Evolutionary conservation across 2,113 vertebrate species (phyloP).

Genomic region (Aptenodytes patagonicus): DNA sequence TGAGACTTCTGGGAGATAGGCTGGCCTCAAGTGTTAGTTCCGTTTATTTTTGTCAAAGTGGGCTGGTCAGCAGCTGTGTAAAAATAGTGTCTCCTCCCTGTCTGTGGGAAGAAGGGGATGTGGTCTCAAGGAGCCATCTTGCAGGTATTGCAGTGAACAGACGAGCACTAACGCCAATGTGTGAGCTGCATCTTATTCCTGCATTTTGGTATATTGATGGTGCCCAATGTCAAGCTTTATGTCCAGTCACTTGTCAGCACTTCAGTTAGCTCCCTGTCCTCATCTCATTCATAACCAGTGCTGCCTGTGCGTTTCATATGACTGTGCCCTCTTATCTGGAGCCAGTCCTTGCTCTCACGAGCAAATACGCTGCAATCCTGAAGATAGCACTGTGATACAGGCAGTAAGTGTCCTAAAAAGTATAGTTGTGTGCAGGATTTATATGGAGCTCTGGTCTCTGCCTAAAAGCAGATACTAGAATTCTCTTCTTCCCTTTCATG

Average conservation of each 20-base stretch:
- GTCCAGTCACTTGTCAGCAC: neutral
- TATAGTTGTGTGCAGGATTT: neutral
- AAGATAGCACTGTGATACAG: neutral
- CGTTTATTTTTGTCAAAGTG: neutral
- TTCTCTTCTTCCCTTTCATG: neutral
- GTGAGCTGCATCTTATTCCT: neutral
- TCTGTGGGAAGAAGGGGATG: neutral
- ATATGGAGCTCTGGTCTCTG: neutral
- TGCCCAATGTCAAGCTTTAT: neutral
- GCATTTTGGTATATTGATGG: accelerated
- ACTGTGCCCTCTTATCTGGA: neutral
- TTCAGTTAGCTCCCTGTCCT: neutral
- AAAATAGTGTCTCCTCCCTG: neutral
- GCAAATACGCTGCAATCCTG: neutral
- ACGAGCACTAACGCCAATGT: accelerated
- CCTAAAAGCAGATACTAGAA: neutral
- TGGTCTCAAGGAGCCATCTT: neutral
- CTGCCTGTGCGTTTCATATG: neutral
- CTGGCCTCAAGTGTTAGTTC: neutral
- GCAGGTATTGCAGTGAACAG: neutral
- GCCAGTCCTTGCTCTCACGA: neutral
- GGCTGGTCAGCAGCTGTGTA: neutral
- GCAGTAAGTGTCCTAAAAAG: neutral
- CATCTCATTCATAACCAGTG: neutral
- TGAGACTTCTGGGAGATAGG: neutral